phyloP scores from a whole-genome alignment of 1,140 invertebrate species.

The Drosophila repleta region DNA sequence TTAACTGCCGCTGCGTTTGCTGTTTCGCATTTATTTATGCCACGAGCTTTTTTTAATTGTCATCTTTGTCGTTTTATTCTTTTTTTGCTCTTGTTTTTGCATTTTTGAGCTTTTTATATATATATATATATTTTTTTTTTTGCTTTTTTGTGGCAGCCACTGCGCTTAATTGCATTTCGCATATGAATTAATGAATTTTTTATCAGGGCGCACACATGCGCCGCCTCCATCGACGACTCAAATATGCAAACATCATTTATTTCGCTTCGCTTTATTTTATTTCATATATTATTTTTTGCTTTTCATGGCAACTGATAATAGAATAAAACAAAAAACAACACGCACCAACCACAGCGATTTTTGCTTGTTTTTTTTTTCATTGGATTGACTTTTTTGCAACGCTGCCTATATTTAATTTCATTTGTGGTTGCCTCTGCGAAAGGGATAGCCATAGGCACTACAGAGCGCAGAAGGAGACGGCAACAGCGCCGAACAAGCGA shows the following conservation, averaged over 20 bases:
- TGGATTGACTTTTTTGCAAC: constrained; percentile 42
- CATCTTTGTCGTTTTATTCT: constrained; percentile 25
- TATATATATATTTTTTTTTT: constrained; percentile 16
- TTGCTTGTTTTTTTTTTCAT: constrained; percentile 32
- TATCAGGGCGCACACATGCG: constrained; percentile 61
- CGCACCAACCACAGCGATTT: constrained; percentile 66
- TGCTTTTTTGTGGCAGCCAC: constrained; percentile 64
- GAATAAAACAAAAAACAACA: constrained; percentile 54
- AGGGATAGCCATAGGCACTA: constrained; percentile 14
- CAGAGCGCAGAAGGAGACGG: neutral
- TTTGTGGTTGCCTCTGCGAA: constrained; percentile 62
- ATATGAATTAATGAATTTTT: constrained; percentile 83
- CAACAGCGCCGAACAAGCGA: constrained; percentile 25
- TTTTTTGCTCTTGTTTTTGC: constrained; percentile 19
- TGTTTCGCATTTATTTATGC: constrained; percentile 66
- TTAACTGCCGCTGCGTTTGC: constrained; percentile 72
- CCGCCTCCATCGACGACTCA: constrained; percentile 43
- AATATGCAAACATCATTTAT: constrained; percentile 74
- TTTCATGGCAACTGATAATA: constrained; percentile 73
- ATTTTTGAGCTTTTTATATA: constrained; percentile 21
- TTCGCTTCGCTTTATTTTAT: constrained; percentile 49
- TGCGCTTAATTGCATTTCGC: constrained; percentile 82
- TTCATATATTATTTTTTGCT: constrained; percentile 48
- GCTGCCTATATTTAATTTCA: constrained; percentile 74
- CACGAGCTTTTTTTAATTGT: constrained; percentile 48